Base-by-base conservation (phyloP, 2,797 vertebrate genomes). In the Bradypus variegatus region DNA sequence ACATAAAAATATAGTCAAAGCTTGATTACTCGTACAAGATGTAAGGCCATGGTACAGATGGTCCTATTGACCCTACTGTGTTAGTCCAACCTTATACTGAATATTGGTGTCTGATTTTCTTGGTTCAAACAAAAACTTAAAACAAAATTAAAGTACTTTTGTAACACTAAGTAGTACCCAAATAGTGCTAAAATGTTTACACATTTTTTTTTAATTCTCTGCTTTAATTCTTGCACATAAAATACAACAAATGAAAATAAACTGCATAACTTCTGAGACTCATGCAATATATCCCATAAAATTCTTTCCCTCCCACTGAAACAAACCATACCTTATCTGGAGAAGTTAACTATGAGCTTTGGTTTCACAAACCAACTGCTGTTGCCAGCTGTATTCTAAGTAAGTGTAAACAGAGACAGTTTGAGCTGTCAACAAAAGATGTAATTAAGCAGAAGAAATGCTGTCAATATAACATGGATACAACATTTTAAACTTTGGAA, bases 361-460 rank as follows among this genome's bases (percentile, higher is more conserved):
- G 62, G 79, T 95, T 95, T 96, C 85, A 94, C 91, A 95, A 95
- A 94, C 81, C 91, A 96, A 95, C 64, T 93, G 93, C 92, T 95
- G 92, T 91, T 94, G 93, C 91, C 94, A 94, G 93, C 91, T 95
- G 95, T 93, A 94, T 95, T 95, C 72, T 92, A 93, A 96, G 18
- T 89, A 92, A 93, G 23, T 89, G 90, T 94, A 95, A 95, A 96
- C 21, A 95, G 67, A 94, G 91, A 91, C 92, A 92, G 93, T 96
- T 90, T 94, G 91, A 94, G 90, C 86, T 94, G 88, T 95, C 92
- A 94, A 93, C 94, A 93, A 94, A 94, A 94, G 90, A 92, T 73
- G 93, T 95, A 92, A 96, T 95, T 92, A 94, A 94, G 80, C 79
- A 77, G 76, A 58, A 94, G 94, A 94, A 92, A 93, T 77, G 73